These are phyloP conservation scores for Dromococcyx pavoninus DNA, from an alignment of 2,797 vertebrate species.

Conservation along the genomic window DNA sequence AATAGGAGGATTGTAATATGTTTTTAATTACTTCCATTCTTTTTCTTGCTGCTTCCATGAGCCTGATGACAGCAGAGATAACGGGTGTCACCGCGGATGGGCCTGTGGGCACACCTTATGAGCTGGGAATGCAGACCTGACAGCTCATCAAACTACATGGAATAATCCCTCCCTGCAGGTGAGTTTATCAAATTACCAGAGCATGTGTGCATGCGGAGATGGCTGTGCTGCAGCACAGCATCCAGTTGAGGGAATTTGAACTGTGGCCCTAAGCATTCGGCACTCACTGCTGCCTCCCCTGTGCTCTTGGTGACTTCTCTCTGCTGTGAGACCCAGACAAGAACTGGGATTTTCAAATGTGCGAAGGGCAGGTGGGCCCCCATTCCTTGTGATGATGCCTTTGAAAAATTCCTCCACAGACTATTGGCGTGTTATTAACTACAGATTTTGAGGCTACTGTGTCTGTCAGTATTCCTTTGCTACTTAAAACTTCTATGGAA, in stretches of 20 bases:
- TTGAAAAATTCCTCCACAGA: background rate
- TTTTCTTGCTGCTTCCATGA: background rate
- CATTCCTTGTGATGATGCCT: accelerated
- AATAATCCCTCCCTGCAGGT: background rate
- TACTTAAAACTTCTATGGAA: background rate
- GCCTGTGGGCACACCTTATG: background rate
- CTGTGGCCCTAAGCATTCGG: background rate
- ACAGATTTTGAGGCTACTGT: background rate
- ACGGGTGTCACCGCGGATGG: background rate
- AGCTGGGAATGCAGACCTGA: background rate
- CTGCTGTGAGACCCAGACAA: background rate
- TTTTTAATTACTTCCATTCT: background rate
- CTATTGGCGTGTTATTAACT: background rate
- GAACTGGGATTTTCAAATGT: background rate
- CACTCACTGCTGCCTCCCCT: background rate
- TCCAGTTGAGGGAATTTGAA: background rate
- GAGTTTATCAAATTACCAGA: background rate
- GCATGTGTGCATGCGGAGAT: accelerated
- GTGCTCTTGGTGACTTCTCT: accelerated
- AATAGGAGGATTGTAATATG: background rate
- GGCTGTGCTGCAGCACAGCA: accelerated
- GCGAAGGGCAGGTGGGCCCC: background rate
- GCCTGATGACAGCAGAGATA: background rate
- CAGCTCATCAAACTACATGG: background rate
- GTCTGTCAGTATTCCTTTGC: background rate